phyloP scores from a whole-genome alignment of 2,797 vertebrate genomes.

The Danio kyathit region DNA sequence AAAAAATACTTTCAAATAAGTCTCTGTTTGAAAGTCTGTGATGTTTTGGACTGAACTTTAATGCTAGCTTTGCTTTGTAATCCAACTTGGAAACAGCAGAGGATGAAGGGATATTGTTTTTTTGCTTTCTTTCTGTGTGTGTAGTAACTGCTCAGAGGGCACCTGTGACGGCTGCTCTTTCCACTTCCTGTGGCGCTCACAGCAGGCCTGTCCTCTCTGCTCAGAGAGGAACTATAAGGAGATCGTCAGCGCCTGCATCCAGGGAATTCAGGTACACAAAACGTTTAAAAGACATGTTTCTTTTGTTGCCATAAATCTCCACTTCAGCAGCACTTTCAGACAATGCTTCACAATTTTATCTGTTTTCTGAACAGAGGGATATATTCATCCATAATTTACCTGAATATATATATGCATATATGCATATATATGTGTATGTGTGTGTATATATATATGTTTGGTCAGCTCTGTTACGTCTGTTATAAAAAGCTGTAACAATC shows the following conservation, averaged over 20 bases:
- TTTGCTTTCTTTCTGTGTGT: constrained; percentile 13
- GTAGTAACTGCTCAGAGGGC: constrained; percentile 90
- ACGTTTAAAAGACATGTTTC: neutral
- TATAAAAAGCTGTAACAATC: too few species aligned
- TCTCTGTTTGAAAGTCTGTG: neutral
- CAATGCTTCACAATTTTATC: too few species aligned
- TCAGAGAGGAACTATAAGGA: constrained; percentile 86
- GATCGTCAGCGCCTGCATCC: constrained; percentile 87
- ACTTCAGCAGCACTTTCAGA: too few species aligned
- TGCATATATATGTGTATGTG: too few species aligned
- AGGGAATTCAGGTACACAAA: constrained; percentile 88
- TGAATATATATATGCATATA: too few species aligned
- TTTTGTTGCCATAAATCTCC: too few species aligned
- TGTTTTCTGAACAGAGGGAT: too few species aligned
- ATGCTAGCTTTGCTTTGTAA: neutral
- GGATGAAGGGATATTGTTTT: neutral
- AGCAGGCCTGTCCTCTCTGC: constrained; percentile 90
- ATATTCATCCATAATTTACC: too few species aligned
- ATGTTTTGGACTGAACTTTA: constrained; percentile 11
- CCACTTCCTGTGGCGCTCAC: constrained; percentile 91
- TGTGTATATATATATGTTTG: too few species aligned
- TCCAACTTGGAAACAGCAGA: neutral
- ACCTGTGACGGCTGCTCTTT: constrained; percentile 95
- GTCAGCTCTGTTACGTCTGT: too few species aligned
- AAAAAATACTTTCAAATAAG: neutral